A percentile compares a stretch with the other conserved stretches of the same genome.
Evolutionary conservation across 1,140 invertebrate genomes (phyloP).

Genomic region (Zophobas atratus): DNA sequence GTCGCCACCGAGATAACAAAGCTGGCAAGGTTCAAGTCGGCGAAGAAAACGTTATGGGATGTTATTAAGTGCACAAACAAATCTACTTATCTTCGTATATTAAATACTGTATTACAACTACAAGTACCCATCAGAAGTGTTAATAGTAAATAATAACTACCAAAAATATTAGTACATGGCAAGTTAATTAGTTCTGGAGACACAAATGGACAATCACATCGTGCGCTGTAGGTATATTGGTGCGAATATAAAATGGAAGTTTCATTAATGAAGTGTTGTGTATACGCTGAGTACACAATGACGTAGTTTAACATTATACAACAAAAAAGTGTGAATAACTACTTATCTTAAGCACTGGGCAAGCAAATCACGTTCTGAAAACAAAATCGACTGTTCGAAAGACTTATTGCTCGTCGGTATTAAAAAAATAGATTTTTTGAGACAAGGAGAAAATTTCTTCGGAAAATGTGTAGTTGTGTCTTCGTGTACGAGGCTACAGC

Average conservation of each 20-base stretch:
- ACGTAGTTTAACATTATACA: neutral
- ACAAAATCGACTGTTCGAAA: too few relatives aligned
- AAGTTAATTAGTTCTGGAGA: conserved; percentile 8
- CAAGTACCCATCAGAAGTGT: conserved; percentile 21
- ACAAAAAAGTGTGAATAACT: neutral
- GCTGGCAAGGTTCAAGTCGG: neutral
- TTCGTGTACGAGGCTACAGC: conserved; percentile 71
- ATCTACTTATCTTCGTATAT: conserved; percentile 41
- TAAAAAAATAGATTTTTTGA: conserved; percentile 17
- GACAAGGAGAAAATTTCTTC: conserved; percentile 17
- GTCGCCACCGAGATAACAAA: neutral
- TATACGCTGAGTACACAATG: conserved; percentile 5
- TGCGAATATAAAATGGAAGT: too few relatives aligned
- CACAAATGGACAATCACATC: conserved; percentile 22
- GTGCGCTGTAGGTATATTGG: neutral
- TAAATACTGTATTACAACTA: conserved; percentile 40
- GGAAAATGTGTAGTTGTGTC: conserved; percentile 38
- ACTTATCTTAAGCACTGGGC: conserved; percentile 27
- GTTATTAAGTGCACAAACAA: conserved; percentile 38
- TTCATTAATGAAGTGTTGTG: too few relatives aligned
- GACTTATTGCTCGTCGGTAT: neutral
- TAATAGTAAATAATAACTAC: conserved; percentile 1
- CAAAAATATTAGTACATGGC: conserved; percentile 34
- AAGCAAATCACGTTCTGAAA: neutral
- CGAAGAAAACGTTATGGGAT: neutral